phyloP scores from a whole-genome alignment of 2,888 invertebrate species.

The Eugnorisma glareosa region DNA sequence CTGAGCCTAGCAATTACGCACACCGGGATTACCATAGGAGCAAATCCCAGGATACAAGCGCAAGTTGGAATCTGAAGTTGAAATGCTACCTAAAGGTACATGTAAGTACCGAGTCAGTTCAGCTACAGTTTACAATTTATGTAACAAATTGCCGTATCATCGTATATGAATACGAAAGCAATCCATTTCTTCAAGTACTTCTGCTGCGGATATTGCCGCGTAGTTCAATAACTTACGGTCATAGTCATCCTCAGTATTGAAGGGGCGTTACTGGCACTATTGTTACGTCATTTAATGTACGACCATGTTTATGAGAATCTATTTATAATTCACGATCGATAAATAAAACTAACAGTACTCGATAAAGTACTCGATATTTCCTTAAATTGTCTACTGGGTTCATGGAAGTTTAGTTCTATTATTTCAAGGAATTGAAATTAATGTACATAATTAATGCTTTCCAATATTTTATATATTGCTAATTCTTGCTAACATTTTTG shows the following conservation, averaged over 20 bases:
- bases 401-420: slow-evolving; percentile 22
- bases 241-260: slow-evolving; percentile 40
- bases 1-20: slow-evolving; percentile 18
- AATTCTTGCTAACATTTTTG: slow-evolving; percentile 27
- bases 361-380: slow-evolving; percentile 39
- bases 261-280: slow-evolving; percentile 44
- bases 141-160: slow-evolving; percentile 12
- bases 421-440: slow-evolving; percentile 6
- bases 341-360: slow-evolving; percentile 25
- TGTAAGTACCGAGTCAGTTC: neutral
- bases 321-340: slow-evolving; percentile 59
- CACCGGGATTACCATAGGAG: slow-evolving; percentile 26
- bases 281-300: slow-evolving; percentile 41
- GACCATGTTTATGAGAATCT: slow-evolving; percentile 36
- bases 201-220: slow-evolving; percentile 33
- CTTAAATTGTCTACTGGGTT: slow-evolving; percentile 33
- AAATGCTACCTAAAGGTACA: neutral
- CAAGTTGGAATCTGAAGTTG: neutral
- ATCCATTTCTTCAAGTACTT: slow-evolving; percentile 35
- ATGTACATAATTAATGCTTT: slow-evolving; percentile 14
- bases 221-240: slow-evolving; percentile 50
- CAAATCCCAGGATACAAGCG: slow-evolving; percentile 25
- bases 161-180: slow-evolving; percentile 28
- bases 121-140: slow-evolving; percentile 29
- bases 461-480: slow-evolving; percentile 11